Evolutionary conservation across 2,888 invertebrate species (phyloP).

Genomic region (Eremobia ochroleuca): DNA sequence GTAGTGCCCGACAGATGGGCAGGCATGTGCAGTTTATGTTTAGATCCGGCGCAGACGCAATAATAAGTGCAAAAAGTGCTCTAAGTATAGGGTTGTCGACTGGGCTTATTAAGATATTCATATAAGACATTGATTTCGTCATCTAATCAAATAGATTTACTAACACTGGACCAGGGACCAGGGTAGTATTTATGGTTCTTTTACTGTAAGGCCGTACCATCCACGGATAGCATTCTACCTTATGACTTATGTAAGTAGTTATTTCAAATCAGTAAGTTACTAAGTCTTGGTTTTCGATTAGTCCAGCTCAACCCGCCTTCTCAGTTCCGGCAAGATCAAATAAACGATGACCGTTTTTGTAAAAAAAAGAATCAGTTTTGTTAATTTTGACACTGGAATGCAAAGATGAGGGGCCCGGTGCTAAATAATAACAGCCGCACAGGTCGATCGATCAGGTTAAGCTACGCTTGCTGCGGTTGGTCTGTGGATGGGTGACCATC

Average conservation of each 20-base stretch:
- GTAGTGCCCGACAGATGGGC: conserved; percentile 42
- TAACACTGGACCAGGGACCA: background rate
- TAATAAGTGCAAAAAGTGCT: conserved; percentile 61
- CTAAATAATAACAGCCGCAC: too few species aligned
- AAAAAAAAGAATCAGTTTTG: background rate
- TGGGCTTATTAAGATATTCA: background rate
- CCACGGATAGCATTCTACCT: background rate
- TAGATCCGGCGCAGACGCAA: conserved; percentile 65
- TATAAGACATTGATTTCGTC: background rate
- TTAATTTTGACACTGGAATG: background rate
- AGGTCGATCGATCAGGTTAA: too few species aligned
- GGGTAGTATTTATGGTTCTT: background rate
- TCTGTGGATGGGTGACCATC: too few species aligned
- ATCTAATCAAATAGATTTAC: background rate
- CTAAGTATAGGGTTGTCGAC: conserved; percentile 38
- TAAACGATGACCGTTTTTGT: background rate
- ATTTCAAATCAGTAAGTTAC: background rate
- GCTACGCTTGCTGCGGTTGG: too few species aligned
- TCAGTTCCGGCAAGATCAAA: background rate
- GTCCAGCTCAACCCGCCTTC: background rate
- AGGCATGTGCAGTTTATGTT: conserved; percentile 64
- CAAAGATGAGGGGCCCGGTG: too few species aligned
- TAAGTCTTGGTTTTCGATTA: background rate
- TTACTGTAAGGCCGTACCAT: background rate
- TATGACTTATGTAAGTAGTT: too few species aligned